phyloP scores from a whole-genome alignment of 2,797 vertebrate genomes.

The Oreochromis mossambicus region DNA sequence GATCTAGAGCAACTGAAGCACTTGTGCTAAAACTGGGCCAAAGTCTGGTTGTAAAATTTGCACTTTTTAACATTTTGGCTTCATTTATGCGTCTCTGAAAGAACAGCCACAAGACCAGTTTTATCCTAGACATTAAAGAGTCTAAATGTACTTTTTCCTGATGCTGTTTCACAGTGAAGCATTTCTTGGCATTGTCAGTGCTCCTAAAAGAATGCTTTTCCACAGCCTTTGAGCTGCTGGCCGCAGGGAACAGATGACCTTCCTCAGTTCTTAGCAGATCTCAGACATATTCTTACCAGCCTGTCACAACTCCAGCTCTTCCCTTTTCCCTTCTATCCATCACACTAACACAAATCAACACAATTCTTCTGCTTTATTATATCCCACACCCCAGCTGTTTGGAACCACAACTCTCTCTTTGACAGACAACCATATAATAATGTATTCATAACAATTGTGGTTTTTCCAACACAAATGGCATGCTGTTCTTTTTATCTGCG shows the following conservation, averaged over 20 bases:
- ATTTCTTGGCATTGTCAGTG: not conserved
- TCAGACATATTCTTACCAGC: conserved; percentile 2
- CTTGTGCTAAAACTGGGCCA: not conserved
- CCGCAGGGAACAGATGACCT: conserved; percentile 27
- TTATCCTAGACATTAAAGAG: not conserved
- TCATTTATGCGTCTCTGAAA: not conserved
- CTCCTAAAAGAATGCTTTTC: conserved; percentile 12
- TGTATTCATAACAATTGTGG: conserved; percentile 59
- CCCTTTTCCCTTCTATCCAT: not conserved
- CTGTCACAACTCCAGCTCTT: not conserved
- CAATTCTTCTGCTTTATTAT: conserved; percentile 49
- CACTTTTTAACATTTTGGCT: not conserved
- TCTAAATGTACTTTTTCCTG: not conserved
- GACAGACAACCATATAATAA: conserved; percentile 58
- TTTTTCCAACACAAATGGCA: conserved; percentile 53
- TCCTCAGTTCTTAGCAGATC: conserved; percentile 8
- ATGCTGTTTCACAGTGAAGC: not conserved
- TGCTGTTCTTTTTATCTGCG: conserved; percentile 58
- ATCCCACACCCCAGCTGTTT: conserved; percentile 45
- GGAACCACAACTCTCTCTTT: conserved; percentile 14
- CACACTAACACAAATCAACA: conserved; percentile 52
- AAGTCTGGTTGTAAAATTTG: not conserved
- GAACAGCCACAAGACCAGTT: not conserved
- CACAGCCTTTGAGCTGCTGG: not conserved
- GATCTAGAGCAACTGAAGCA: not conserved